These are phyloP conservation scores for Heliocidaris erythrogramma DNA, from an alignment of 35 echinoderm and acorn worm species.

Conservation along the genomic window DNA sequence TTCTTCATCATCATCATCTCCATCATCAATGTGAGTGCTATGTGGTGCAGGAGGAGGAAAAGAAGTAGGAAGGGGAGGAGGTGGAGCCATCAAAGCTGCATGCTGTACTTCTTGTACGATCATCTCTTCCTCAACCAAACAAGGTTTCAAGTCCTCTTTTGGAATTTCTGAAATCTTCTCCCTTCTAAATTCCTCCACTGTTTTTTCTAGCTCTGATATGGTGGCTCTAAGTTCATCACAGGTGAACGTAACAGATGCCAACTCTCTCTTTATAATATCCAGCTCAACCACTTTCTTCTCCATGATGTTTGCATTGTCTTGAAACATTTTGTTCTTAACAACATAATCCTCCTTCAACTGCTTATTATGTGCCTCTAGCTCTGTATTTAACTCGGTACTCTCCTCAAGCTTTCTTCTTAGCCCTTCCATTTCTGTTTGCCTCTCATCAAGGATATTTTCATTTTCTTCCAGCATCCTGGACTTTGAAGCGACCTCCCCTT, in stretches of 20 bases:
- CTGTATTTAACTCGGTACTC: background rate
- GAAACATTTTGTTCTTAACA: constrained; percentile 21
- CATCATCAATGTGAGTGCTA: background rate
- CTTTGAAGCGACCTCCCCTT: background rate
- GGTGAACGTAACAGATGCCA: background rate
- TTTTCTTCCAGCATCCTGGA: constrained; percentile 16
- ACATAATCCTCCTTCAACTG: constrained; percentile 43
- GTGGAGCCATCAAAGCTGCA: background rate
- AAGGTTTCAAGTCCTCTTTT: background rate
- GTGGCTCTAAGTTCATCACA: background rate
- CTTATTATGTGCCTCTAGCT: constrained; percentile 30
- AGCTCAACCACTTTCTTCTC: constrained; percentile 36
- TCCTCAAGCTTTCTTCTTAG: constrained; percentile 36
- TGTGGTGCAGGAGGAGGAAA: background rate
- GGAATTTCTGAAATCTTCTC: background rate
- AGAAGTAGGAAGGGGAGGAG: background rate
- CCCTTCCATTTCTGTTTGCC: background rate
- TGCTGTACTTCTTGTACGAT: background rate
- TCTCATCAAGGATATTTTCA: background rate
- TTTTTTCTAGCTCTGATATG: constrained; percentile 26
- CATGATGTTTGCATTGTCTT: constrained; percentile 23
- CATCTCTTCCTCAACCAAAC: constrained; percentile 18
- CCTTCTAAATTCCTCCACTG: background rate
- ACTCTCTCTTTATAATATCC: background rate
- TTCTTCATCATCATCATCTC: constrained; percentile 12